Evolutionary conservation across 2,113 vertebrate genomes (phyloP), one percentile per base, ranked within the genome.

Genomic region (Piprites chloris): DNA sequence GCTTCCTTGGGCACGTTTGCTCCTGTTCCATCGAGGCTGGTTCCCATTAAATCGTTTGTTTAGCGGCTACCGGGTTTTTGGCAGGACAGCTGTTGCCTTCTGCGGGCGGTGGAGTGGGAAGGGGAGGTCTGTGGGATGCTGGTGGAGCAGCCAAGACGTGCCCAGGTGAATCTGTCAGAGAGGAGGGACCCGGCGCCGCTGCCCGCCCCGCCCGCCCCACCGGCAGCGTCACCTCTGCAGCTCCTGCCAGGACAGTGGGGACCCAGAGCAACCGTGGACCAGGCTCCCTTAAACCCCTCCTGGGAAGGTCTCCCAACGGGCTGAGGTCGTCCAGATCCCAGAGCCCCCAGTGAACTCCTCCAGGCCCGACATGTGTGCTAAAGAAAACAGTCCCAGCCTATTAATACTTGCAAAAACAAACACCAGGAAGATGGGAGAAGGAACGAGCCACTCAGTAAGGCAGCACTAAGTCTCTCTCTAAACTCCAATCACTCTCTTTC

Each of bases 1-100:
- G n/a, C 89, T 71, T 94, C 52, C 94, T 63, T 32, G 94, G 94
- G 96, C 96, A 95, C 84, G 61, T 94, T 96, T 65, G 41, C 95
- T 89, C 89, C 93, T 24, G 59, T 77, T 90, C 91, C 69, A 0
- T 20, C 9, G 47, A 41, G 84, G 80, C 93, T 95, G 94, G 26
- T 97, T 94, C 14, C 66, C 95, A 95, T 97, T 95, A 95, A 87
- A 72, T 14, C 81, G 93, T 96, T 97, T 95, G 93, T 95, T 95
- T 81, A 91, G 94, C 87, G 89, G 95, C 96, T 95, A 75, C 95
- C 2, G 77, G 80, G 53, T 6, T 28, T 95, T 94, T 91, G 93
- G 91, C 91, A 95, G 94, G 94, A 47, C 73, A 32, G 56, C 73
- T 24, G 89, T 26, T 56, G 89, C 73, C 72, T 95, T 46, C 30